Percentiles rank a stretch among this genome's conserved stretches.
phyloP scores from a whole-genome alignment of 1,140 invertebrate genomes.

The Drosophila navojoa region DNA sequence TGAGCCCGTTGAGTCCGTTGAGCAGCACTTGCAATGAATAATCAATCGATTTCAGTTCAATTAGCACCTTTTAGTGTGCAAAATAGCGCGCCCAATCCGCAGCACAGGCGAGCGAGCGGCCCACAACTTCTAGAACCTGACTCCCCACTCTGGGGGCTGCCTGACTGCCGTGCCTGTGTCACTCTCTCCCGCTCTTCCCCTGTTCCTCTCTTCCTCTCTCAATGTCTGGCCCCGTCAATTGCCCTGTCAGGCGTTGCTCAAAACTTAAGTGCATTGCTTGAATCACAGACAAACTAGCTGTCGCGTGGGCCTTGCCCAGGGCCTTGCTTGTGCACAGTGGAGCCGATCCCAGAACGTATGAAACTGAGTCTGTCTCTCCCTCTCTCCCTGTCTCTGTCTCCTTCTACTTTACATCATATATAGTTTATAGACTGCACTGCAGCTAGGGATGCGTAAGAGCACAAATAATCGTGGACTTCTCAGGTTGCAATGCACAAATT shows the following conservation, averaged over 20 bases:
- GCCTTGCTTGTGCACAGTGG: constrained; percentile 22
- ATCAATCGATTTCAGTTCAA: constrained; percentile 81
- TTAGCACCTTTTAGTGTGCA: constrained; percentile 81
- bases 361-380: too few relatives aligned
- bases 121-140: constrained; percentile 29
- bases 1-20: constrained; percentile 14
- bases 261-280: constrained; percentile 68
- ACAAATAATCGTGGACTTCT: background rate
- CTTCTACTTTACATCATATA: constrained; percentile 23
- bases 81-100: constrained; percentile 68
- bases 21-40: constrained; percentile 63
- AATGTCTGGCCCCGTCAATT: constrained; percentile 60
- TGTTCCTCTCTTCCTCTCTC: constrained; percentile 40
- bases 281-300: constrained; percentile 14
- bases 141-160: constrained; percentile 45
- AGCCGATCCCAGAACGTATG: constrained; percentile 4
- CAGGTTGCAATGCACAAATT: too few relatives aligned
- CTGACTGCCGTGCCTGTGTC: constrained; percentile 42
- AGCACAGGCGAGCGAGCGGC: background rate
- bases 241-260: constrained; percentile 69
- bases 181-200: constrained; percentile 54
- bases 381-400: too few relatives aligned
- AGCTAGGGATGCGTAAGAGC: constrained; percentile 14
- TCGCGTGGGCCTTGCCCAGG: constrained; percentile 38
- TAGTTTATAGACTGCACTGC: constrained; percentile 13